Percentiles rank a stretch among this genome's conserved stretches.
These are phyloP conservation scores for Nebria brevicollis DNA, from an alignment of 2,888 invertebrate species.

Conservation along the genomic window DNA sequence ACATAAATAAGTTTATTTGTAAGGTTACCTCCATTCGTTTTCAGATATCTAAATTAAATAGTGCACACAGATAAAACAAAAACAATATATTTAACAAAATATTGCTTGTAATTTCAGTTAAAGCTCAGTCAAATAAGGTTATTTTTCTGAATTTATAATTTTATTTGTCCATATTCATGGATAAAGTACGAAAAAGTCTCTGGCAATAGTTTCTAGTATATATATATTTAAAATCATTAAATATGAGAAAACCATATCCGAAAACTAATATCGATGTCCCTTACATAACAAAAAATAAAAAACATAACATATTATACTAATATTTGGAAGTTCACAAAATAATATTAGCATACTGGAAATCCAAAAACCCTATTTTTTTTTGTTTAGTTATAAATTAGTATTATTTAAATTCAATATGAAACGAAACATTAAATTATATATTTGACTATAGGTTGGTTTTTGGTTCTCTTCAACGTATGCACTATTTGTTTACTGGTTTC, in stretches of 20 bases:
- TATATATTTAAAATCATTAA: no score
- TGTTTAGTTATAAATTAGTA: not conserved
- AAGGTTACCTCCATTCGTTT: not conserved
- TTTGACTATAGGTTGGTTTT: constrained; percentile 58
- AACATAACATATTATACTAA: not conserved
- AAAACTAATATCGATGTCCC: not conserved
- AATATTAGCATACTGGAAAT: not conserved
- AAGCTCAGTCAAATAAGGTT: no score
- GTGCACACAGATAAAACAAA: not conserved
- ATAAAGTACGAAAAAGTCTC: no score
- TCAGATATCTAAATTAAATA: not conserved
- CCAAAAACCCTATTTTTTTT: not conserved
- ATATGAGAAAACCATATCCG: not conserved
- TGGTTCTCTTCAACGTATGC: constrained; percentile 62
- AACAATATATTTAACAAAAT: not conserved
- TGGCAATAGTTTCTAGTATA: no score
- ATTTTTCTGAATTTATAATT: no score
- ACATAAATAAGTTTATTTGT: not conserved
- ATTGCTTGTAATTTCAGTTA: not conserved
- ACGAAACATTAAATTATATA: constrained; percentile 50
- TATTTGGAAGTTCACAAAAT: constrained; percentile 3
- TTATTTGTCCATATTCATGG: no score
- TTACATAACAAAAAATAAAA: not conserved
- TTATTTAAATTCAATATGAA: not conserved
- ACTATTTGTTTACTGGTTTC: constrained; percentile 65